Conservation (phyloP, 2,797 vertebrate genomes). For the Denticeps clupeoides region DNA sequence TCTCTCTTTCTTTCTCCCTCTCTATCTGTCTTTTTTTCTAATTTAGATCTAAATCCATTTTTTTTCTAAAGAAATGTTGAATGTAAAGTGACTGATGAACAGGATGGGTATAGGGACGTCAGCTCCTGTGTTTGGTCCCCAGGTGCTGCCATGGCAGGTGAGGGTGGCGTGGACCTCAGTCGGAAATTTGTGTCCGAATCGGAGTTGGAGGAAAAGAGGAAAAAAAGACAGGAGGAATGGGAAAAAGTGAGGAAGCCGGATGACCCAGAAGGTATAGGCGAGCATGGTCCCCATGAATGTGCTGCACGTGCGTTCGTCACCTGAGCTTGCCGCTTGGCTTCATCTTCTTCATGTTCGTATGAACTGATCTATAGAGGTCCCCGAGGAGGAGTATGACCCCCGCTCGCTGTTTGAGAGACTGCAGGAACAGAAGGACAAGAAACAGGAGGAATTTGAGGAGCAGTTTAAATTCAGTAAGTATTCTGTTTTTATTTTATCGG, state of each 20-base stretch:
- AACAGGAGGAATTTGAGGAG: conserved; percentile 92
- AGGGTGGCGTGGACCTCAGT: conserved; percentile 71
- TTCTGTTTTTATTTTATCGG: not conserved
- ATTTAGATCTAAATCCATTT: no score
- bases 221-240: conserved; percentile 93
- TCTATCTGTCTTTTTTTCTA: no score
- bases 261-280: conserved; percentile 87
- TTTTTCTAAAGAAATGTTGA: no score
- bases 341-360: no score
- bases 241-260: conserved; percentile 93
- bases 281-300: no score
- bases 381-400: conserved; percentile 84
- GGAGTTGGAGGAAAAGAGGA: conserved; percentile 80
- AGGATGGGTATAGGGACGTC: no score
- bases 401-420: conserved; percentile 84
- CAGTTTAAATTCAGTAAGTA: conserved; percentile 97
- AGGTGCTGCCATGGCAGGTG: conserved; percentile 68
- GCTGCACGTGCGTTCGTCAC: no score
- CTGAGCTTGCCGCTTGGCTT: no score
- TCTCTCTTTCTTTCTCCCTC: not conserved
- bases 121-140: conserved; percentile 9
- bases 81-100: no score
- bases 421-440: conserved; percentile 93
- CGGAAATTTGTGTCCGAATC: conserved; percentile 87
- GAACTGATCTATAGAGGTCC: conserved; percentile 76